Percentiles rank a stretch among this genome's conserved stretches.
phyloP scores from a whole-genome alignment of 1,140 invertebrate species.

The Plutomurus gul region DNA sequence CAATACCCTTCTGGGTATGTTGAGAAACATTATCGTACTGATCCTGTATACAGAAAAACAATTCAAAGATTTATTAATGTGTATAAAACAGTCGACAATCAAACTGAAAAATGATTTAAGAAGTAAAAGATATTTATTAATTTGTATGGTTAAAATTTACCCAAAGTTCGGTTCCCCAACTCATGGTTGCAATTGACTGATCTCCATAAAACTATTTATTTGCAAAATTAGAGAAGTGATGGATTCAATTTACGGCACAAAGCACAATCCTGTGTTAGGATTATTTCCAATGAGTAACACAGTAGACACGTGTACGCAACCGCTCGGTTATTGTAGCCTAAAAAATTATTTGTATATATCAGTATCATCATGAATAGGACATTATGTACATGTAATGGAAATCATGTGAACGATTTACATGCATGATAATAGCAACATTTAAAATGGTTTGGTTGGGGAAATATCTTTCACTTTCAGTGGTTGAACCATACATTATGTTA shows the following conservation, averaged over 20 bases:
- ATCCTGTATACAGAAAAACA: conserved; percentile 71
- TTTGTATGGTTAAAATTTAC: conserved; percentile 37
- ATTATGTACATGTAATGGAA: no score
- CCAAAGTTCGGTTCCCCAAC: conserved; percentile 52
- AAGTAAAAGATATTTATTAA: not conserved
- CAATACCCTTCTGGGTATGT: conserved; percentile 96
- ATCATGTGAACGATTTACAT: no score
- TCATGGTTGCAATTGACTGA: conserved; percentile 37
- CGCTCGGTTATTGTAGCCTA: not conserved
- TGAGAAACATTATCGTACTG: conserved; percentile 94
- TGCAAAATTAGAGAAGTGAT: no score
- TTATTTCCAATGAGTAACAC: no score
- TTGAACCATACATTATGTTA: no score
- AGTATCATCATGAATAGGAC: no score
- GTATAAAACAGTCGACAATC: not conserved
- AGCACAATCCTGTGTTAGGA: no score
- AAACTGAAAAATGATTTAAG: not conserved
- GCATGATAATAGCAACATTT: no score
- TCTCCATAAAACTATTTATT: not conserved
- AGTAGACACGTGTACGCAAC: no score
- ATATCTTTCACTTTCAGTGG: no score
- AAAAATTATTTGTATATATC: not conserved
- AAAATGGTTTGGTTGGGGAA: no score
- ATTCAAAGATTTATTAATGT: not conserved
- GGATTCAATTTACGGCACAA: no score